A percentile compares a stretch with the other conserved stretches of the same genome.
Evolutionary conservation across 2,888 invertebrate species (phyloP).

Genomic region (Phymatocera aterrima): DNA sequence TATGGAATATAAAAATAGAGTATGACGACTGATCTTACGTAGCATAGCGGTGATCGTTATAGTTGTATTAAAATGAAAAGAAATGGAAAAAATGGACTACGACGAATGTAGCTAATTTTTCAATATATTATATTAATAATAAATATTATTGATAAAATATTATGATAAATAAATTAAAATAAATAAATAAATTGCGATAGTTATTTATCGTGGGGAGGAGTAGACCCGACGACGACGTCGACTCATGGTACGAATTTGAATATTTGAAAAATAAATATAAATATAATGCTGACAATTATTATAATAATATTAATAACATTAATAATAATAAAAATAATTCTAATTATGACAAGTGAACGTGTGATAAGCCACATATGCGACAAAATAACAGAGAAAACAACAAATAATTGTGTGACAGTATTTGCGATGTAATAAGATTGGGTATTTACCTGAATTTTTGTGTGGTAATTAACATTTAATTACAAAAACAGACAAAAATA

Average conservation of each 20-base stretch:
- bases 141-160: neutral
- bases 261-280: constrained; percentile 7
- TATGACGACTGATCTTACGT: constrained; percentile 40
- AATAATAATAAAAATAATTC: neutral
- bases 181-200: constrained; percentile 26
- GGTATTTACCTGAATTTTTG: constrained; percentile 52
- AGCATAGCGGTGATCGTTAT: constrained; percentile 40
- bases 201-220: constrained; percentile 30
- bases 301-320: neutral
- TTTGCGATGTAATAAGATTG: constrained; percentile 65
- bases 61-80: constrained; percentile 37
- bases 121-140: constrained; percentile 28
- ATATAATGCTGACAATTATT: constrained; percentile 34
- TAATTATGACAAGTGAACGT: constrained; percentile 31
- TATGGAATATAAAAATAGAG: constrained; percentile 3
- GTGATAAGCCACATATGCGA: constrained; percentile 25
- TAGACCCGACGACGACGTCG: neutral
- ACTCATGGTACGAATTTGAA: neutral
- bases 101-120: constrained; percentile 48
- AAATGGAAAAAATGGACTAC: constrained; percentile 49
- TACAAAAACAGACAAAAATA: no score
- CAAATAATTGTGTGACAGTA: constrained; percentile 60
- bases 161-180: constrained; percentile 3
- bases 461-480: constrained; percentile 71
- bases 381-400: neutral